Percentiles rank a stretch among this genome's conserved stretches.
These are phyloP conservation scores for Pimpla rufipes DNA, from an alignment of 2,888 invertebrate species.

Conservation along the genomic window DNA sequence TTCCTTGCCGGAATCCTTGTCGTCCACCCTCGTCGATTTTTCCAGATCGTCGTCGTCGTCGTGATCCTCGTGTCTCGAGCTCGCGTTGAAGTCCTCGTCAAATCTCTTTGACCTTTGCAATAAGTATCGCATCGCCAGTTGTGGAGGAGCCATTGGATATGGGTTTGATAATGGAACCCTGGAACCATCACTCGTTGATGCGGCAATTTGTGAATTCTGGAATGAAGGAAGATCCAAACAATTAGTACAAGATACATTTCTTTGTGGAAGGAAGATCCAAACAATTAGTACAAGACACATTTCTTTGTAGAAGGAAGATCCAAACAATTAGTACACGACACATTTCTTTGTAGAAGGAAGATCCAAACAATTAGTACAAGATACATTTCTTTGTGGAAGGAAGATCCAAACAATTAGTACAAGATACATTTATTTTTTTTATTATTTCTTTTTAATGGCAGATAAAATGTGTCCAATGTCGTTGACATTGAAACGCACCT, in stretches of 20 bases:
- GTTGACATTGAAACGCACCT: conserved; percentile 19
- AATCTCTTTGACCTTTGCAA: conserved; percentile 57
- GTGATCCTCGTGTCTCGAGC: conserved; percentile 1
- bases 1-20: conserved; percentile 23
- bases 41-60: conserved; percentile 33
- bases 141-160: background rate
- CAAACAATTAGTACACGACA: too few relatives aligned
- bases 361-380: too few relatives aligned
- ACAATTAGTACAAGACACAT: too few relatives aligned
- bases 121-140: conserved; percentile 7
- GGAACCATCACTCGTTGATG: background rate
- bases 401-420: too few relatives aligned
- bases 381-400: too few relatives aligned
- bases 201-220: conserved; percentile 38
- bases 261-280: too few relatives aligned
- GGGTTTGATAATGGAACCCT: background rate
- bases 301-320: too few relatives aligned
- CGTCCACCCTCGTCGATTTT: conserved; percentile 9
- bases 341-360: too few relatives aligned
- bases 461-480: background rate
- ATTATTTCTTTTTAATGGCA: background rate
- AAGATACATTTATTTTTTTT: too few relatives aligned
- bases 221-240: conserved; percentile 2
- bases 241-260: conserved; percentile 10
- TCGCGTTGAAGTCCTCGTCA: conserved; percentile 40